phyloP scores from a whole-genome alignment of 2,797 vertebrate genomes.

The Gymnothorax reevesii region DNA sequence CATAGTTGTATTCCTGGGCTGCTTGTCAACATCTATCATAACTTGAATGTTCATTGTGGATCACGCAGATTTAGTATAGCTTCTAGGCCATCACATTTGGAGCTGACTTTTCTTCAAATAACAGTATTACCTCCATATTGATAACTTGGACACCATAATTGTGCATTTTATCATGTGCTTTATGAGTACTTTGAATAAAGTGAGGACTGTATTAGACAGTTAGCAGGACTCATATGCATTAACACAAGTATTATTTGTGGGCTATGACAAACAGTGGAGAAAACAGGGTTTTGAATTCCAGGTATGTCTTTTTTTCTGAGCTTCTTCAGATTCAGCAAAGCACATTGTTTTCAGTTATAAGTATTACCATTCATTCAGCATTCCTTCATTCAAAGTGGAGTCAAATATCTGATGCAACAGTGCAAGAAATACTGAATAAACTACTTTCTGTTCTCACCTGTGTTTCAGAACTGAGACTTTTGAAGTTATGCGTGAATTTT shows the following conservation, averaged over 20 bases:
- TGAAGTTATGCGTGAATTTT: not conserved
- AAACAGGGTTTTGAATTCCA: not conserved
- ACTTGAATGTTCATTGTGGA: not conserved
- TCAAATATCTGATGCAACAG: slow-evolving; percentile 8
- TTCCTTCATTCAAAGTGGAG: not conserved
- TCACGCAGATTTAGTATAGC: not conserved
- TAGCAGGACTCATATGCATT: not conserved
- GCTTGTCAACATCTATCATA: not conserved
- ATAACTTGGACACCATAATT: not conserved
- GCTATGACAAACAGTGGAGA: not conserved
- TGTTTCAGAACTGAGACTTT: slow-evolving; percentile 2
- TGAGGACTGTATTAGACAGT: not conserved
- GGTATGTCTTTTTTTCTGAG: not conserved
- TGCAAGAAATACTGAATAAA: slow-evolving; percentile 28
- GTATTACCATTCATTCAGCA: slow-evolving; percentile 7
- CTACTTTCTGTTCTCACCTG: slow-evolving; percentile 2
- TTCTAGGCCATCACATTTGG: not conserved
- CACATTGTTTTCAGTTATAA: slow-evolving; percentile 7
- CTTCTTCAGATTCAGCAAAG: not conserved
- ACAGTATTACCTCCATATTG: not conserved
- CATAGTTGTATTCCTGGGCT: not conserved
- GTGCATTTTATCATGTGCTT: not conserved
- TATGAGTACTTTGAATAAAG: not conserved
- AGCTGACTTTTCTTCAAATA: not conserved
- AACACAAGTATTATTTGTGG: not conserved